phyloP scores from a whole-genome alignment of 2,888 invertebrate species.

The Scaptodrosophila latifasciaeformis region DNA sequence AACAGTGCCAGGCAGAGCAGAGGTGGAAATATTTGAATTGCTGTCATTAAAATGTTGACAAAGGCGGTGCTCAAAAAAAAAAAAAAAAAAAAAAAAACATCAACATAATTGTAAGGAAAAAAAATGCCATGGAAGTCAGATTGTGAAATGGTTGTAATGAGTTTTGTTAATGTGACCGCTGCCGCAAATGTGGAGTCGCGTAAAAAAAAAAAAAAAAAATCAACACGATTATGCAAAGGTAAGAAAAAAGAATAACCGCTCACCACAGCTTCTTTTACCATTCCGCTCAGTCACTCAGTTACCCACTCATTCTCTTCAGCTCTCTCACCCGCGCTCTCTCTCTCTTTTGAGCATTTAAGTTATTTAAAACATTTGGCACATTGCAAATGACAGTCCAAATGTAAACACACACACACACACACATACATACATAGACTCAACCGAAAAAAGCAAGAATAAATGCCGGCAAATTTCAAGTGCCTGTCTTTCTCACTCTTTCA shows the following conservation, averaged over 20 bases:
- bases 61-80: slow-evolving; percentile 58
- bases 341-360: no score
- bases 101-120: no score
- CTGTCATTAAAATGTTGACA: slow-evolving; percentile 68
- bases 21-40: slow-evolving; percentile 53
- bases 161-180: slow-evolving; percentile 49
- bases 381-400: slow-evolving; percentile 21
- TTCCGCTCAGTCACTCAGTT: no score
- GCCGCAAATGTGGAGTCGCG: slow-evolving; percentile 45
- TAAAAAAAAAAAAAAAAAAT: neutral
- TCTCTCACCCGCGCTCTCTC: no score
- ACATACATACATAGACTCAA: neutral
- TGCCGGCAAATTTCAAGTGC: slow-evolving; percentile 7
- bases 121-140: no score
- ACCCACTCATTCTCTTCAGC: neutral
- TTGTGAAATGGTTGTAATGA: slow-evolving; percentile 36
- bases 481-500: neutral
- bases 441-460: neutral
- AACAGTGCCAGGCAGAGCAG: neutral
- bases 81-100: slow-evolving; percentile 52
- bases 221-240: neutral
- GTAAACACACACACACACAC: neutral
- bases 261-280: neutral
- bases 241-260: neutral
- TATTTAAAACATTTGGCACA: slow-evolving; percentile 15